Percentiles rank a stretch among this genome's conserved stretches.
phyloP scores from a whole-genome alignment of 2,113 vertebrate genomes.

The Tylochromis polylepis region DNA sequence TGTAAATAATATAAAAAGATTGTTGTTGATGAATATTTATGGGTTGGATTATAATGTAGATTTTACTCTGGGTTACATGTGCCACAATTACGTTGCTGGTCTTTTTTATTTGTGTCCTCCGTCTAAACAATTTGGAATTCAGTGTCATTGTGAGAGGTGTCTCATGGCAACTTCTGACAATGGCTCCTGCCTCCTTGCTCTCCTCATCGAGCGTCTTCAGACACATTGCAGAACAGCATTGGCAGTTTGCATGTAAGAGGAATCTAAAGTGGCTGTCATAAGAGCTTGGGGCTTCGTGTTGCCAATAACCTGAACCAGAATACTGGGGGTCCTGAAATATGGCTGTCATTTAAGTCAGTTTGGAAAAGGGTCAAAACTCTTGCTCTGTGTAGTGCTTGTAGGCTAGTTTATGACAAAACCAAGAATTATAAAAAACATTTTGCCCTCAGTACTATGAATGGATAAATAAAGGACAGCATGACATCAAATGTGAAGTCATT shows the following conservation, averaged over 20 bases:
- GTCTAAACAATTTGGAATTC: background rate
- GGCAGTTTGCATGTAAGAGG: background rate
- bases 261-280: background rate
- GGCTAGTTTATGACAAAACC: background rate
- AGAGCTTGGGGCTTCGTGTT: background rate
- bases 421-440: background rate
- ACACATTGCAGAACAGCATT: background rate
- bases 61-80: background rate
- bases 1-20: background rate
- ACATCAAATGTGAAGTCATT: background rate
- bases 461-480: background rate
- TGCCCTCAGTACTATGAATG: background rate
- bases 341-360: background rate
- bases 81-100: background rate
- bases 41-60: background rate
- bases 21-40: background rate
- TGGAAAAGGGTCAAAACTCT: background rate
- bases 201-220: background rate
- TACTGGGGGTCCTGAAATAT: background rate
- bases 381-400: background rate
- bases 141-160: background rate
- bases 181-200: background rate
- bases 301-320: background rate
- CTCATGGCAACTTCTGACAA: background rate
- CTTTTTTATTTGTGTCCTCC: background rate